These are phyloP conservation scores for Heliconius himera DNA, from an alignment of 1,140 invertebrate genomes.

Conservation along the genomic window DNA sequence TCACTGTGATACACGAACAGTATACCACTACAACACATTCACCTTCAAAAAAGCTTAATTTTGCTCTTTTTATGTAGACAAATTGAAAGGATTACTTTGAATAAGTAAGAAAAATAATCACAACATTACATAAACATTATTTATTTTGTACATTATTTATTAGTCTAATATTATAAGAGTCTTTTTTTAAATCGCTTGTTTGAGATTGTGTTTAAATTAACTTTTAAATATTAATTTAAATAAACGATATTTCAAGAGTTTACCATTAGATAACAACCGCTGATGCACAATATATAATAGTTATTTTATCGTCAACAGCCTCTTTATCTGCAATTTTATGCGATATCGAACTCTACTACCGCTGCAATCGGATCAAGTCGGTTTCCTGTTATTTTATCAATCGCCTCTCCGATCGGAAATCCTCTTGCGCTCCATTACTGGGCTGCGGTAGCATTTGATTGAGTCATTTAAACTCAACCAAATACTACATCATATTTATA, in stretches of 20 bases:
- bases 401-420: conserved; percentile 35
- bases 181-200: too few relatives aligned
- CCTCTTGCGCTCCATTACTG: conserved; percentile 28
- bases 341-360: background rate
- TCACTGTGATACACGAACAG: conserved; percentile 1
- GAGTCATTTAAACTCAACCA: background rate
- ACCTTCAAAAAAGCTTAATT: background rate
- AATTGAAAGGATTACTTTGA: background rate
- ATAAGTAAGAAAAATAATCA: too few relatives aligned
- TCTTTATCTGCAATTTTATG: background rate
- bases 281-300: background rate
- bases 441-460: background rate
- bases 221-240: too few relatives aligned
- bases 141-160: too few relatives aligned
- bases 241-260: background rate
- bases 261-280: background rate
- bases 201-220: too few relatives aligned
- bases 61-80: background rate
- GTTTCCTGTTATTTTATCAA: conserved; percentile 24
- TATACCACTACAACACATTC: background rate
- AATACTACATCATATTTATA: background rate
- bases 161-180: too few relatives aligned
- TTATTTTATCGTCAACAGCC: background rate
- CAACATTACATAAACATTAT: too few relatives aligned
- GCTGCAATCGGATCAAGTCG: conserved; percentile 10